Evolutionary conservation across 2,797 vertebrate species (phyloP), one percentile per base, ranked within the genome.

Genomic region (Mustela erminea): DNA sequence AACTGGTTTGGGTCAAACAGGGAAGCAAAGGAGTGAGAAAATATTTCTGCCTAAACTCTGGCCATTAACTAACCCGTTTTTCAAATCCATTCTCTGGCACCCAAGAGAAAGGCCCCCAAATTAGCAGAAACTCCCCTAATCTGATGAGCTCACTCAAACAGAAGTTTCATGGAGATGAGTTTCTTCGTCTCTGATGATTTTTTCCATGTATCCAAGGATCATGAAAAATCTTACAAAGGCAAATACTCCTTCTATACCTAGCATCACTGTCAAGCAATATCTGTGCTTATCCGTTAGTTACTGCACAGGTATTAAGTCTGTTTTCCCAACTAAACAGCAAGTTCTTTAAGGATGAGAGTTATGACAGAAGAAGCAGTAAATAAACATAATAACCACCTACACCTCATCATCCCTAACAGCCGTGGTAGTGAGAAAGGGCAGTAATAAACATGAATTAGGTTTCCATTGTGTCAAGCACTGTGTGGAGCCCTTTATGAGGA

Each of bases 301-400:
- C 9, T 72, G 43, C 43, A 46, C 0, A 0, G 35, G 32, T 7
- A 43, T 11, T 52, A 70, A 88, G 29, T 82, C 74, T 60, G 81
- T 32, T 90, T 90, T 86, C 58, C 78, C 62, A 95, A 82, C 49
- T 62, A 68, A 93, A 56, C n/a, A 95, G 41, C 18, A 35, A 86
- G 49, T 64, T 78, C n/a, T 81, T 90, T n/a, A 75, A 56, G 29
- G 15, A 46, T 41, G 52, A 49, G 17, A 78, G 35, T 49, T 38
- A 66, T 2, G 5, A 4, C 7, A 15, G 7, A 4, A 54, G 77
- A 75, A 41, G 8, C 35, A 12, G 46, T 1, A 6, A 49, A 58
- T 81, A 52, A 17, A 52, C 49, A 58, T 8, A 72, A 66, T 6
- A 43, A 23, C 49, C 23, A 38, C 3, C 8, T 4, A 9, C 27